Base-by-base conservation (phyloP, 2,888 invertebrate genomes). In the Eupithecia dodoneata region DNA sequence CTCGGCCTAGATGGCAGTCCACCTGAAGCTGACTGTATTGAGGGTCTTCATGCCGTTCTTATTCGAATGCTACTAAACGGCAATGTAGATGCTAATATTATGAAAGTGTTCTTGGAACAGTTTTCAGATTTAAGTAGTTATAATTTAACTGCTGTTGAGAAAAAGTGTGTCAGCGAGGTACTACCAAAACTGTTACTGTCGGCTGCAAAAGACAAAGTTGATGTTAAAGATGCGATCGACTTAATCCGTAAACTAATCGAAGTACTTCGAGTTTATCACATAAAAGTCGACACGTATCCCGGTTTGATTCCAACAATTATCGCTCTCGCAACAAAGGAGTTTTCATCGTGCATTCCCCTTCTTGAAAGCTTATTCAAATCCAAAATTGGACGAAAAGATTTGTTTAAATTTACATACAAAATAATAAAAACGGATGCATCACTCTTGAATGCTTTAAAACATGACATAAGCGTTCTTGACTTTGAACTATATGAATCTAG, bases 11-110 rank as follows among this genome's bases (percentile, higher is more conserved):
- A 93, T 75, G 93, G 93, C 0, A 77, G 71, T 4, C 10, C 79
- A 1, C 49, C 89, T 4, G 86, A 88, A 72, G 88, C 86, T 0
- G 76, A 85, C 0, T 93, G 91, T 76, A 63, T 45, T 0, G 93
- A 93, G 82, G 92, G 92, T 2, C 80, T 93, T 15, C 93, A 93
- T 71, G 88, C 90, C 1, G 89, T 89, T 2, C 82, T 93, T 3
- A 80, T 93, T 65, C 87, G 91, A 2, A 82, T 93, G 30, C 71
- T 93, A 47, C 72, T 80, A 7, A 80, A 80, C 15, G 81, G 82
- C 4, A 72, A 82, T 3, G 83, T 84, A 6, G 70, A 70, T 0
- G n/a, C 74, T 3, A 55, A 18, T 47, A 45, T 92, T 12, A 76
- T 86, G 30, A 76, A 84, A 2, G 85, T 85, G 7, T 93, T 87